Evolutionary conservation across 2,113 vertebrate species (phyloP).

Genomic region (Microtus ochrogaster): DNA sequence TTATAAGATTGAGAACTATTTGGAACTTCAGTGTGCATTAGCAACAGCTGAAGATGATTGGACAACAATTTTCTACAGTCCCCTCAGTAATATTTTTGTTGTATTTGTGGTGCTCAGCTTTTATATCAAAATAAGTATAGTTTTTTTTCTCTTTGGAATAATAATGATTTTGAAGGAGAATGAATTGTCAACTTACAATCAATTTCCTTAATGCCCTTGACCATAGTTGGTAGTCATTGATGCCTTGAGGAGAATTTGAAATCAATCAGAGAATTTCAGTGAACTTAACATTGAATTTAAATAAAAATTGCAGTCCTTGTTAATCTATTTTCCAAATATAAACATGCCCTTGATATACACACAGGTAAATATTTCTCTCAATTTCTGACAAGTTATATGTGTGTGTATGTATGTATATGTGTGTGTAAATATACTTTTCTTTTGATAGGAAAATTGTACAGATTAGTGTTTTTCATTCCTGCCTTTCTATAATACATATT

Average conservation of each 20-base stretch:
- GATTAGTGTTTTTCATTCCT: background rate
- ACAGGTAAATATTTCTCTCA: background rate
- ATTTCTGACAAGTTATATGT: background rate
- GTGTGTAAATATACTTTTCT: background rate
- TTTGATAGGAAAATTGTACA: background rate
- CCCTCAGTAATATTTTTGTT: constrained; percentile 70
- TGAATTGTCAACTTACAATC: constrained; percentile 67
- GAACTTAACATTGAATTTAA: constrained; percentile 50
- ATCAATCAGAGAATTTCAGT: background rate
- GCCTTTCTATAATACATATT: background rate
- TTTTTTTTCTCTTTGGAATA: constrained; percentile 55
- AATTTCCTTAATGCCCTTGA: constrained; percentile 67
- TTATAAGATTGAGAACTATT: constrained; percentile 50
- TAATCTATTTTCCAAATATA: constrained; percentile 42
- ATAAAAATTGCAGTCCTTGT: constrained; percentile 34
- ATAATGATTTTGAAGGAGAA: constrained; percentile 42
- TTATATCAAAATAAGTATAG: constrained; percentile 21
- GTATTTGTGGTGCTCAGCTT: constrained; percentile 56
- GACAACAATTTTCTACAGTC: constrained; percentile 65
- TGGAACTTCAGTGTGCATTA: constrained; percentile 59
- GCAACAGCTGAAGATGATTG: constrained; percentile 71
- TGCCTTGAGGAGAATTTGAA: background rate
- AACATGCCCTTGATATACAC: background rate
- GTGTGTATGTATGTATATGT: too few relatives aligned
- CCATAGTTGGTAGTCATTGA: background rate